Base-by-base conservation (phyloP, 2,888 invertebrate species). In the Trisateles emortualis region DNA sequence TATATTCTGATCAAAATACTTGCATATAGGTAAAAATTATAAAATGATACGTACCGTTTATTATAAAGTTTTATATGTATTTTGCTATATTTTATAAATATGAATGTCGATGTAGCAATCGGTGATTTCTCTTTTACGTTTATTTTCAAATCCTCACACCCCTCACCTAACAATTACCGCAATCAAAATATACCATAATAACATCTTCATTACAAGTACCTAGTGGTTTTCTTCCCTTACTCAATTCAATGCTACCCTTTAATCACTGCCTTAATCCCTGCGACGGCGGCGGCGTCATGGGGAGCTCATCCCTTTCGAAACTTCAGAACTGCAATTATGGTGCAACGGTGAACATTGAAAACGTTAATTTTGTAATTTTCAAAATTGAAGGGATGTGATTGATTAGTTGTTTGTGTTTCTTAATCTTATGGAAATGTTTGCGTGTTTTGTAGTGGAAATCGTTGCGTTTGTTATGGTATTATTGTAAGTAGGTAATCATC, bases 201-300 rank as follows among this genome's bases (percentile, higher is more conserved):
- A 72, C 59, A 54, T 61, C 61, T 68, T 69, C 51, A 68, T 72
- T 64, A 64, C 44, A 45, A 44, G 38, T 38, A 19, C 30, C 26
- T n/a, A n/a, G n/a, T n/a, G n/a, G 38, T 39, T 22, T 52, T 42
- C 17, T 39, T 47, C 68, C 72, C 69, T 49, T 29, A n/a, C 38
- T 55, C 33, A 64, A 55, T 52, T 55, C 43, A 52, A 61, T 64
- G 63, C 29, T 50, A 59, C 61, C 71, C 74, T 76, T 71, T 77
- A 74, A 78, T 79, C 72, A 78, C 64, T 45, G 38, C 41, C 47
- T 29, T 68, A 71, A 76, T 74, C 73, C 75, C 58, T 55, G 51
- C 62, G 63, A 68, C 49, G 63, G 74, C n/a, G n/a, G n/a, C 19
- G 5, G 19, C 19, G 4, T 6, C 26, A 8, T 8, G 76, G 69